Evolutionary conservation across 2,113 vertebrate genomes (phyloP).

Genomic region (Phycodurus eques): DNA sequence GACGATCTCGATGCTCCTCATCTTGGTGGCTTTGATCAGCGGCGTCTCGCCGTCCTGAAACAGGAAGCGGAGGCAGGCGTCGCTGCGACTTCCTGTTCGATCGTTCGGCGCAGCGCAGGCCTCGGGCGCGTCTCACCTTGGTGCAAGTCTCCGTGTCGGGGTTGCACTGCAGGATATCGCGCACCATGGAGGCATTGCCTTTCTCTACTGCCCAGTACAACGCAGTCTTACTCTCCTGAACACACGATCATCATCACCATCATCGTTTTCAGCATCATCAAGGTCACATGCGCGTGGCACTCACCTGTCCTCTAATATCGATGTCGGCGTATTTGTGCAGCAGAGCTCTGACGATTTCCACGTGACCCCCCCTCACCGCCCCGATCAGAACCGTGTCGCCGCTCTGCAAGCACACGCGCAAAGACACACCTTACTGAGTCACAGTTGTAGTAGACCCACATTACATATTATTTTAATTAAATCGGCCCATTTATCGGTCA

Average conservation of each 20-base stretch:
- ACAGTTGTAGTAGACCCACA: too few species aligned
- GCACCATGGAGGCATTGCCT: constrained; percentile 93
- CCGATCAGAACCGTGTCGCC: constrained; percentile 96
- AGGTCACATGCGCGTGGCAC: neutral
- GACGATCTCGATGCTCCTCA: constrained; percentile 95
- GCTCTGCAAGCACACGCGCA: constrained; percentile 71
- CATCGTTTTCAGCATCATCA: neutral
- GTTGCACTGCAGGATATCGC: constrained; percentile 96
- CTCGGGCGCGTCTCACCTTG: constrained; percentile 76
- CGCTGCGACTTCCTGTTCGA: neutral
- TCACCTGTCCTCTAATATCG: constrained; percentile 93
- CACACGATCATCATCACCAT: neutral
- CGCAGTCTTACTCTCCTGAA: constrained; percentile 92
- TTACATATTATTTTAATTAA: too few species aligned
- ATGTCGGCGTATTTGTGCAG: constrained; percentile 97
- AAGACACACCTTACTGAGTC: constrained; percentile 2
- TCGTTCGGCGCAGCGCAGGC: neutral
- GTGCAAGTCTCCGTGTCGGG: constrained; percentile 95
- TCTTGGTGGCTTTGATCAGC: constrained; percentile 96
- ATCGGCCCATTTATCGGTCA: too few species aligned
- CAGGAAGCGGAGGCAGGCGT: neutral
- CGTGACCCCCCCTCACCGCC: constrained; percentile 92
- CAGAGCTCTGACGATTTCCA: constrained; percentile 93
- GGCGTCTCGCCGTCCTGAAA: constrained; percentile 91
- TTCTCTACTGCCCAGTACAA: constrained; percentile 98